Percentiles rank a stretch among this genome's conserved stretches.
Evolutionary conservation across 2,113 vertebrate species (phyloP).

Genomic region (Pionites leucogaster): DNA sequence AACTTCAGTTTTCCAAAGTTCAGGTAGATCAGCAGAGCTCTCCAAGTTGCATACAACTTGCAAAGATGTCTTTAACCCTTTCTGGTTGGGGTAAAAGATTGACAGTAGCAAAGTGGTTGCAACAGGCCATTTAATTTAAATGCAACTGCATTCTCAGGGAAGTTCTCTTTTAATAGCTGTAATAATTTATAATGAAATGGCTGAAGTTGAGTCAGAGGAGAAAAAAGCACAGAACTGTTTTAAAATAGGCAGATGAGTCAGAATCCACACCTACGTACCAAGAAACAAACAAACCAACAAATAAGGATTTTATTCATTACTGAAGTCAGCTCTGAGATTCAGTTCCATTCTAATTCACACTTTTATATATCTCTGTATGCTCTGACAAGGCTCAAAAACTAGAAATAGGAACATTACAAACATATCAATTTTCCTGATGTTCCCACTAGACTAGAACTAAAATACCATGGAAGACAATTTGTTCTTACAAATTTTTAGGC

Average conservation of each 20-base stretch:
- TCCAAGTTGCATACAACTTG: background rate
- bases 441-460: background rate
- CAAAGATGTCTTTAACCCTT: background rate
- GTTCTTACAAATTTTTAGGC: background rate
- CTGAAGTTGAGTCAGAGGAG: background rate
- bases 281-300: slow-evolving; percentile 23
- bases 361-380: background rate
- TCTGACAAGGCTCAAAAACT: background rate
- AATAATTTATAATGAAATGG: background rate
- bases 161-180: background rate
- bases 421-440: background rate
- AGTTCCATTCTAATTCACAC: background rate
- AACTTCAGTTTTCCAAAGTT: background rate
- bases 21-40: background rate
- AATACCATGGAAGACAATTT: background rate
- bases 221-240: background rate
- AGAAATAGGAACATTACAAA: background rate
- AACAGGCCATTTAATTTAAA: slow-evolving; percentile 7
- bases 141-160: background rate
- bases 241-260: slow-evolving; percentile 44
- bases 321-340: background rate
- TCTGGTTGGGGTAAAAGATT: background rate
- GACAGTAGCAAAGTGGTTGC: background rate
- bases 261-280: background rate
- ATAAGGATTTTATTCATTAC: background rate